A percentile compares a stretch with the other conserved stretches of the same genome.
phyloP scores from a whole-genome alignment of 2,888 invertebrate genomes.

The Epiblema foenella region DNA sequence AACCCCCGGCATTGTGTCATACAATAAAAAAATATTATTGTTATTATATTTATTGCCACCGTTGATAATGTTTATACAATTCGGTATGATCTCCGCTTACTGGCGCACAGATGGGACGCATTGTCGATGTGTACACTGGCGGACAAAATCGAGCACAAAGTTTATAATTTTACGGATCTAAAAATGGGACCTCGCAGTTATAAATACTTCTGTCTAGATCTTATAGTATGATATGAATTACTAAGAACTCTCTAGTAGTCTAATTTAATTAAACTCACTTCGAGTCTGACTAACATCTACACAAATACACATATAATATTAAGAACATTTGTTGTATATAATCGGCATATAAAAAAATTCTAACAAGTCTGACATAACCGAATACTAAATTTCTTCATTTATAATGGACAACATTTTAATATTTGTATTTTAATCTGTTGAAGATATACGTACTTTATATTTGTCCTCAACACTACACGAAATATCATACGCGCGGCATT shows the following conservation, averaged over 20 bases:
- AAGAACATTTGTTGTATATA: too few species aligned
- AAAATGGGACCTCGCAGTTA: neutral
- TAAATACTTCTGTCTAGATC: neutral
- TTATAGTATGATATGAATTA: too few species aligned
- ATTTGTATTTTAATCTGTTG: neutral
- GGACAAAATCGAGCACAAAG: slow-evolving; percentile 45
- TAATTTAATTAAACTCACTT: too few species aligned
- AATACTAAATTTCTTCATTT: too few species aligned
- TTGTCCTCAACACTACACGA: slow-evolving; percentile 45
- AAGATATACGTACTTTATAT: slow-evolving; percentile 39
- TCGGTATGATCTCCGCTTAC: slow-evolving; percentile 72
- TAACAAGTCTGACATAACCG: too few species aligned
- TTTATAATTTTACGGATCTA: neutral
- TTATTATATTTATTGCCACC: slow-evolving; percentile 73
- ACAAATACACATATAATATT: too few species aligned
- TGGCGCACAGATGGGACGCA: slow-evolving; percentile 58
- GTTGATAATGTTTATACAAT: slow-evolving; percentile 78
- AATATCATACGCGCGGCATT: slow-evolving; percentile 51
- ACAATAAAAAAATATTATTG: slow-evolving; percentile 76
- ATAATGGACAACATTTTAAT: too few species aligned
- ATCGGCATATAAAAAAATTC: too few species aligned
- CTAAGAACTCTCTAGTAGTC: too few species aligned
- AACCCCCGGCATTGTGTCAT: slow-evolving; percentile 65
- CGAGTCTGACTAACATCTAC: too few species aligned
- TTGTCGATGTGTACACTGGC: slow-evolving; percentile 49